Base-by-base conservation (phyloP, 2,113 vertebrate genomes). In the Microtus pennsylvanicus region DNA sequence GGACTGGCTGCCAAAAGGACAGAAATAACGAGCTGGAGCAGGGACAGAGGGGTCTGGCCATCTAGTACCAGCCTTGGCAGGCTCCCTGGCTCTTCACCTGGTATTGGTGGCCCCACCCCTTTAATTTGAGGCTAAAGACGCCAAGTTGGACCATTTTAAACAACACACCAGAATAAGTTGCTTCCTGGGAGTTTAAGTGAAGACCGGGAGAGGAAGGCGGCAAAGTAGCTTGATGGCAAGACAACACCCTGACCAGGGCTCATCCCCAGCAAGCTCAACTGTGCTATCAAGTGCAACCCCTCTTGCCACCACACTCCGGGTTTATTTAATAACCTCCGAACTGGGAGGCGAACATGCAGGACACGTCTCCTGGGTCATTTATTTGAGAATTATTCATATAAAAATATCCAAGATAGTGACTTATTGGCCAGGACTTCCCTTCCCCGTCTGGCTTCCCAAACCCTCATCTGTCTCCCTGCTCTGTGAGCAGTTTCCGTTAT, bases 161-260 rank as follows among this genome's bases (percentile, higher is more conserved):
- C 97, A 98, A 91, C 58, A 93, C 96, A 55, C 91, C 61, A 93
- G 97, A 96, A 95, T 96, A 97, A 97, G 87, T 11, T 97, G 98
- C 98, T 98, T 98, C 96, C 11, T 98, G 98, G 98, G 98, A 99
- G 98, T 96, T 96, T 90, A 93, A 77, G 83, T 52, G 87, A 70
- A 50, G 30, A 28, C 10, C 14, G 1, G 2, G 0, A 5, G 5
- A 11, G 52, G 30, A 22, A 21, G 65, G 24, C 42, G 30, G 16
- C 38, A 89, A 97, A n/a, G 28, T 19, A 33, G n/a, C 94, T 93
- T 98, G 98, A 98, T 97, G 94, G 97, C 94, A 97, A 97, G 96
- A 47, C 96, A 94, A 97, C 94, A 96, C 96, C 96, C 90, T 92
- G 94, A 95, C 93, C 94, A 22, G 38, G 35, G 50, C 50, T 28